These are phyloP conservation scores for Hippocampus mohnikei DNA, from an alignment of 2,113 vertebrate genomes.

Conservation along the genomic window DNA sequence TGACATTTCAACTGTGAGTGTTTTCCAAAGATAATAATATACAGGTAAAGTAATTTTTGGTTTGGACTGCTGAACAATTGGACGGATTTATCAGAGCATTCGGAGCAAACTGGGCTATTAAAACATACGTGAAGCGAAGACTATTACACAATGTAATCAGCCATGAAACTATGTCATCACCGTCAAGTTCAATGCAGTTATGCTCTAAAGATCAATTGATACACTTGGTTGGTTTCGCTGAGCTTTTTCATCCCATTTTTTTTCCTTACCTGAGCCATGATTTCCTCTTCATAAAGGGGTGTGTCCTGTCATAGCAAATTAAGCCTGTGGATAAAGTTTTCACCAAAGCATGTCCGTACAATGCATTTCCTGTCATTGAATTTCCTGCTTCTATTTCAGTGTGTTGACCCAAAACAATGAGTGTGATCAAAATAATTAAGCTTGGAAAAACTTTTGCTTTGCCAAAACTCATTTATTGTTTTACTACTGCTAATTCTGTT, in stretches of 20 bases:
- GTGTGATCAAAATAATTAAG: slow-evolving; percentile 34
- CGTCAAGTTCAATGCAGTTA: slow-evolving; percentile 55
- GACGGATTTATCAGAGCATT: slow-evolving; percentile 68
- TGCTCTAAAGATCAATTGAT: slow-evolving; percentile 40
- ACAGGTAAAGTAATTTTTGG: slow-evolving; percentile 52
- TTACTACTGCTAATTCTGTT: too few species aligned
- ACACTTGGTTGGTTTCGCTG: slow-evolving; percentile 49
- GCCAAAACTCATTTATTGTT: too few species aligned
- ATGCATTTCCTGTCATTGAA: slow-evolving; percentile 41
- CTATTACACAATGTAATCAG: slow-evolving; percentile 72
- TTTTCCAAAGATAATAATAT: slow-evolving; percentile 19
- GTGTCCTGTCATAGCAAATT: slow-evolving; percentile 43
- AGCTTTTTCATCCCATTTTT: slow-evolving; percentile 31
- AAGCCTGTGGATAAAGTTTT: slow-evolving; percentile 42
- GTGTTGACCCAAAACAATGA: slow-evolving; percentile 29
- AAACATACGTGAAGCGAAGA: slow-evolving; percentile 72
- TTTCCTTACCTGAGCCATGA: slow-evolving; percentile 39
- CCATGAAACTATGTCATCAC: slow-evolving; percentile 52
- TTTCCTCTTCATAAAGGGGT: slow-evolving; percentile 46
- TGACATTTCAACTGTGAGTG: slow-evolving; percentile 22
- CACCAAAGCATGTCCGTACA: slow-evolving; percentile 22
- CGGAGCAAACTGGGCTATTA: slow-evolving; percentile 68
- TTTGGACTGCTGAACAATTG: slow-evolving; percentile 54
- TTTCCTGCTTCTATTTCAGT: slow-evolving; percentile 47
- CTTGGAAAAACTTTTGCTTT: slow-evolving; percentile 13